Evolutionary conservation across 2,888 invertebrate genomes (phyloP).

Genomic region (Trissolcus brochymenae): DNA sequence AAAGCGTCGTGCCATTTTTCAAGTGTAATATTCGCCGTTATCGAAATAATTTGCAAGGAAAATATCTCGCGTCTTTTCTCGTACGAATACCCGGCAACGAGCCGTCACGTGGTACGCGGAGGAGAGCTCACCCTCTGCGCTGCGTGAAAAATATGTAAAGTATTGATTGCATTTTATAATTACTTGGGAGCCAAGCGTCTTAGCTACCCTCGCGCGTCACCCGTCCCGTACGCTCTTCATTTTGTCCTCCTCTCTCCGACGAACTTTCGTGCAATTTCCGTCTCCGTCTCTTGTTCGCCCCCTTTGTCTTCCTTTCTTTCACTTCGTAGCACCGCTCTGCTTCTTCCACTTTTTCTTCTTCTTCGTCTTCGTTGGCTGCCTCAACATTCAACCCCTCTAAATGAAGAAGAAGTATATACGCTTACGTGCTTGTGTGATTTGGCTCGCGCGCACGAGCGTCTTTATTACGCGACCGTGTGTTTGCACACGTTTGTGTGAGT

Average conservation of each 20-base stretch:
- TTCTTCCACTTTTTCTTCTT: conserved; percentile 43
- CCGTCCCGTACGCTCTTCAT: conserved; percentile 58
- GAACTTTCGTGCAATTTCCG: conserved; percentile 64
- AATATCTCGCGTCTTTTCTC: conserved; percentile 55
- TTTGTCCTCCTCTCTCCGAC: conserved; percentile 59
- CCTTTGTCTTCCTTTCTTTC: conserved; percentile 59
- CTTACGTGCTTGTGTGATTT: conserved; percentile 60
- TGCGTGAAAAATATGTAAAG: conserved; percentile 77
- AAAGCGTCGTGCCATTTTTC: conserved; percentile 26
- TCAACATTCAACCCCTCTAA: conserved; percentile 55
- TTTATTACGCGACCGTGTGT: conserved; percentile 49
- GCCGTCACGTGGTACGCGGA: conserved; percentile 60
- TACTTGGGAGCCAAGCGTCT: conserved; percentile 76
- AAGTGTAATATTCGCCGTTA: conserved; percentile 41
- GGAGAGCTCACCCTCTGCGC: conserved; percentile 62
- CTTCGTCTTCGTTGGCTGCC: conserved; percentile 34
- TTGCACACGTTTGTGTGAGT: conserved; percentile 39
- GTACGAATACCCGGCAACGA: conserved; percentile 58
- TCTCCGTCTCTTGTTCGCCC: conserved; percentile 61
- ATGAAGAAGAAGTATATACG: conserved; percentile 64
- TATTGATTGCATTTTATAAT: conserved; percentile 77
- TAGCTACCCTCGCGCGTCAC: conserved; percentile 71
- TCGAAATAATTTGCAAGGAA: conserved; percentile 52
- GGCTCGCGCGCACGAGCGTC: conserved; percentile 57
- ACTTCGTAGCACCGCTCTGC: conserved; percentile 46